Base-by-base conservation (phyloP, 1,140 invertebrate genomes). In the Apis dorsata region DNA sequence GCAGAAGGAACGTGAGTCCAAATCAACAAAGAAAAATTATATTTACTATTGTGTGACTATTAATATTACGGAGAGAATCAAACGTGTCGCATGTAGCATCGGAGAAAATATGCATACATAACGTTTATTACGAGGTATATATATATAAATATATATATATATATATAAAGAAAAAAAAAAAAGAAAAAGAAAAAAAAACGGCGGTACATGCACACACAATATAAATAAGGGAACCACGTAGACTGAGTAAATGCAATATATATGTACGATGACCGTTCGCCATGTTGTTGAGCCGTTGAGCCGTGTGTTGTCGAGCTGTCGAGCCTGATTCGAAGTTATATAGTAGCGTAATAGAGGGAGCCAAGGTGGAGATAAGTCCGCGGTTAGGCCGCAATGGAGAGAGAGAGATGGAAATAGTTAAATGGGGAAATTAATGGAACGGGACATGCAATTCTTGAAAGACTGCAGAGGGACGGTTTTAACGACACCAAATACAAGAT, bases 401-500 rank as follows among this genome's bases (percentile, higher is more conserved):
- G 12, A 59, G 49, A 55, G 12, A 44, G 51, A 76, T n/a, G 74
- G 11, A 72, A 21, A 62, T 28, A 55, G 15, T 65, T 73, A 65
- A 81, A 62, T 71, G 28, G 55, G 68, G 19, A 72, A 65, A 81
- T 85, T 79, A 63, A 81, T 55, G 73, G 76, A 87, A 86, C 85
- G 88, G 85, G 87, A 85, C 74, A 91, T 89, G 92, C 89, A 92
- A 92, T 91, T 91, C 89, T 87, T 91, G 90, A 91, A 94, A 94
- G 93, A 93, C 93, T 93, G 93, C 92, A 91, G 91, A 91, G 89
- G 90, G 92, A 93, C 93, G 93, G 92, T 94, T 94, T 91, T 92
- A 93, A 94, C 93, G 93, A 94, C 93, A 94, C 93, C 93, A 94
- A 93, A 94, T 94, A 94, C 93, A 94, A 94, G 93, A 94, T 94